phyloP scores from a whole-genome alignment of 1,140 invertebrate genomes.

The Paraescarpia echinospica region DNA sequence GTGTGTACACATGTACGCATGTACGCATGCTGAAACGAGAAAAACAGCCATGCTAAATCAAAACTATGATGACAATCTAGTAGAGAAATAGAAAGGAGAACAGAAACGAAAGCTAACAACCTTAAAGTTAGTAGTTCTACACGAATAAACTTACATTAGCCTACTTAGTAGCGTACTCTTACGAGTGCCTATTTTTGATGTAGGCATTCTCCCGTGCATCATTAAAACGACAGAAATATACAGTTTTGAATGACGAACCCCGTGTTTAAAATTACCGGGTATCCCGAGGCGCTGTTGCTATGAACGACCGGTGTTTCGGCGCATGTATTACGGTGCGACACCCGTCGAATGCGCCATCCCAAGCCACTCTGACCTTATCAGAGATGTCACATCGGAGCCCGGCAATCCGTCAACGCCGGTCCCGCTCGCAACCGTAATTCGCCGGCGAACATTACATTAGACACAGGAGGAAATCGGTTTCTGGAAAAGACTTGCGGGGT shows the following conservation, averaged over 20 bases:
- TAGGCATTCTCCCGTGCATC: background rate
- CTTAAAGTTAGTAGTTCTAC: too few species aligned
- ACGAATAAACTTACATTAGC: too few species aligned
- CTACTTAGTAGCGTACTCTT: too few species aligned
- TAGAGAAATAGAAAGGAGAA: too few species aligned
- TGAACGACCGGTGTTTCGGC: background rate
- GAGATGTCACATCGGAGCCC: background rate
- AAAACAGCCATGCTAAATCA: too few species aligned
- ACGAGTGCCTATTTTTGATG: too few species aligned
- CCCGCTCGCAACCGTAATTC: constrained; percentile 26
- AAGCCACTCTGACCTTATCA: background rate
- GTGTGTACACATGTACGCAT: too few species aligned
- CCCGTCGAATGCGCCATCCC: background rate
- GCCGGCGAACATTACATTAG: background rate
- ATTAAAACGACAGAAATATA: background rate
- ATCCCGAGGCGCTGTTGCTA: background rate
- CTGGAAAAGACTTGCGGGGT: background rate
- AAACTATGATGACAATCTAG: too few species aligned
- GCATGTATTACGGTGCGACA: background rate
- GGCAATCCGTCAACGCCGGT: background rate
- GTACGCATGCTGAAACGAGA: too few species aligned
- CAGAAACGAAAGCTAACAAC: too few species aligned
- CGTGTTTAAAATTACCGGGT: background rate
- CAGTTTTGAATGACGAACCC: background rate
- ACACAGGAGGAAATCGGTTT: background rate